A percentile compares a stretch with the other conserved stretches of the same genome.
Evolutionary conservation across 2,888 invertebrate species (phyloP).

Genomic region (Plagodis pulveraria): DNA sequence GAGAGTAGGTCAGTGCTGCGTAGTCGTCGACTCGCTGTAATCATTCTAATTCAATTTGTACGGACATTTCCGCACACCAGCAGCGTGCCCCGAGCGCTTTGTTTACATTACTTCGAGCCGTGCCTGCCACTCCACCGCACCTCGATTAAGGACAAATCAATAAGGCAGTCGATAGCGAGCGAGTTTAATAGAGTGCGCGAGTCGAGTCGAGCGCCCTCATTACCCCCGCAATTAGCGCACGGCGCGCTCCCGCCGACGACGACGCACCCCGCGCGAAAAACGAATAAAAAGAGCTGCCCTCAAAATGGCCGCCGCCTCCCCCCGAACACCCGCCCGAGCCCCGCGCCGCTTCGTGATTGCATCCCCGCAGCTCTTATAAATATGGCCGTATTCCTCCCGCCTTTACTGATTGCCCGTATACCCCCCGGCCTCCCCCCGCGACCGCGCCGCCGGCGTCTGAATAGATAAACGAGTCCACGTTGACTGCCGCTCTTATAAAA

Average conservation of each 20-base stretch:
- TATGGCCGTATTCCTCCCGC: constrained; percentile 86
- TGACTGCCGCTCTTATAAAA: constrained; percentile 84
- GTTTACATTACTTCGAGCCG: constrained; percentile 69
- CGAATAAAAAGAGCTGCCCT: constrained; percentile 88
- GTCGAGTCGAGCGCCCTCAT: constrained; percentile 83
- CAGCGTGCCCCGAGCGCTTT: constrained; percentile 56
- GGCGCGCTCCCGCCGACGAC: constrained; percentile 78
- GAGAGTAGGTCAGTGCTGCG: constrained; percentile 30
- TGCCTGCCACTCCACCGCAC: constrained; percentile 61
- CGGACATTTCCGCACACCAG: constrained; percentile 55
- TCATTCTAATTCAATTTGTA: constrained; percentile 77
- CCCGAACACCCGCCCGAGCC: constrained; percentile 75
- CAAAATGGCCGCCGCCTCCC: constrained; percentile 89
- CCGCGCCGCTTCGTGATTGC: constrained; percentile 85
- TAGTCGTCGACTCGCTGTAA: constrained; percentile 52
- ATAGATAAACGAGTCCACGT: constrained; percentile 86
- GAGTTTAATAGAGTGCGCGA: constrained; percentile 83
- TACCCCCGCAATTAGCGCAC: constrained; percentile 85
- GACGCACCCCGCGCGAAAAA: constrained; percentile 85
- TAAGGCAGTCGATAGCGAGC: constrained; percentile 82
- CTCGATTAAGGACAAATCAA: constrained; percentile 83
- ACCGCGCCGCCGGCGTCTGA: constrained; percentile 85
- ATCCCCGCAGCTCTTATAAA: constrained; percentile 86
- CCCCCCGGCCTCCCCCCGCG: constrained; percentile 83
- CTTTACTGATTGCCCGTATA: constrained; percentile 86